These are phyloP conservation scores for Rousettus madagascariensis DNA, from an alignment of 2,797 vertebrate species.

Conservation along the genomic window DNA sequence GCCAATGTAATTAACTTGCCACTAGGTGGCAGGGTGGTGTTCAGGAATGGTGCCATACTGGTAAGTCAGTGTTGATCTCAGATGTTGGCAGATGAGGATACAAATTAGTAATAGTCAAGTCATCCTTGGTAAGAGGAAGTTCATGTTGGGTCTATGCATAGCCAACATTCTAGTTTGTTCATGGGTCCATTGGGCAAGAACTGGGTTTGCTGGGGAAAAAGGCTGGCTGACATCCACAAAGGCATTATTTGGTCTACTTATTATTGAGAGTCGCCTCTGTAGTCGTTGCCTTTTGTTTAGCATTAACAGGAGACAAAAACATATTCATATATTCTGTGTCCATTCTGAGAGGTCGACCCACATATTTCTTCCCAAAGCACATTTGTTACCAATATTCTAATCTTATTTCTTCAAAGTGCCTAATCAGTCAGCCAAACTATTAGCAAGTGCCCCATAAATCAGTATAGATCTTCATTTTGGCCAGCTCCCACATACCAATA, in stretches of 20 bases:
- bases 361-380: background rate
- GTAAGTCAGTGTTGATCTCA: background rate
- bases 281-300: background rate
- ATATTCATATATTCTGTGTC: background rate
- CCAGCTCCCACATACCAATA: background rate
- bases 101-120: background rate
- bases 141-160: background rate
- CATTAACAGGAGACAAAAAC: background rate
- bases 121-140: background rate
- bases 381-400: background rate
- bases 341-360: background rate
- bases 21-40: slow-evolving; percentile 60
- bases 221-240: background rate
- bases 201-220: background rate
- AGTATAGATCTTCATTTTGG: background rate
- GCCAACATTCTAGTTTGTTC: background rate
- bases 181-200: background rate
- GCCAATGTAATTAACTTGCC: slow-evolving; percentile 1
- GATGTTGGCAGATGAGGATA: background rate
- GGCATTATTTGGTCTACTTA: background rate
- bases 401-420: background rate
- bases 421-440: background rate
- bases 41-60: slow-evolving; percentile 48
- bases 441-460: background rate
- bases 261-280: background rate